These are phyloP conservation scores for Celastrina argiolus DNA, from an alignment of 2,888 invertebrate genomes.

Conservation along the genomic window DNA sequence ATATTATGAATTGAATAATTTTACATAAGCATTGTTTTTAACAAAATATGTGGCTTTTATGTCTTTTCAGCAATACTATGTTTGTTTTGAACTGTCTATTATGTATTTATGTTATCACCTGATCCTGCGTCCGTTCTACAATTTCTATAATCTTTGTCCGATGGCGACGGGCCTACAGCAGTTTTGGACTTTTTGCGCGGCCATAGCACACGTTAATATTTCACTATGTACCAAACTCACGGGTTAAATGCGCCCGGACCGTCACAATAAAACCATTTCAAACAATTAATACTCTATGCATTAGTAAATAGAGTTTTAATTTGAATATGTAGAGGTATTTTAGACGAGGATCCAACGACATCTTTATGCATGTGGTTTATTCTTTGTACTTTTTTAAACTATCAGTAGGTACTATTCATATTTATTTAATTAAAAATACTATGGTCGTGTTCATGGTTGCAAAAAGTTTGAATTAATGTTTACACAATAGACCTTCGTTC, in stretches of 20 bases:
- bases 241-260: slow-evolving; percentile 65
- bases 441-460: too few relatives aligned
- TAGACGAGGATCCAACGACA: neutral
- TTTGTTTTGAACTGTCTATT: too few relatives aligned
- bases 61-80: neutral
- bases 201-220: slow-evolving; percentile 74
- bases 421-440: too few relatives aligned
- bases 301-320: slow-evolving; percentile 22
- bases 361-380: neutral
- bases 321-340: neutral
- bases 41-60: neutral
- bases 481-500: too few relatives aligned
- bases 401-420: too few relatives aligned
- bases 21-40: too few relatives aligned
- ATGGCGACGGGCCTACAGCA: slow-evolving; percentile 72
- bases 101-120: too few relatives aligned
- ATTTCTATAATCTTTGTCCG: slow-evolving; percentile 55
- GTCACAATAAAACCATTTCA: slow-evolving; percentile 47
- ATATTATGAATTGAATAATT: too few relatives aligned
- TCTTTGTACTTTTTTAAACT: neutral
- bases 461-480: too few relatives aligned
- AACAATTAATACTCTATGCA: slow-evolving; percentile 25
- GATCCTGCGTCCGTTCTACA: neutral
- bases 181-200: slow-evolving; percentile 74
- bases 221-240: slow-evolving; percentile 70